Percentiles rank a stretch among this genome's conserved stretches.
phyloP scores from a whole-genome alignment of 2,888 invertebrate genomes.

The Chloroclystis v-ata region DNA sequence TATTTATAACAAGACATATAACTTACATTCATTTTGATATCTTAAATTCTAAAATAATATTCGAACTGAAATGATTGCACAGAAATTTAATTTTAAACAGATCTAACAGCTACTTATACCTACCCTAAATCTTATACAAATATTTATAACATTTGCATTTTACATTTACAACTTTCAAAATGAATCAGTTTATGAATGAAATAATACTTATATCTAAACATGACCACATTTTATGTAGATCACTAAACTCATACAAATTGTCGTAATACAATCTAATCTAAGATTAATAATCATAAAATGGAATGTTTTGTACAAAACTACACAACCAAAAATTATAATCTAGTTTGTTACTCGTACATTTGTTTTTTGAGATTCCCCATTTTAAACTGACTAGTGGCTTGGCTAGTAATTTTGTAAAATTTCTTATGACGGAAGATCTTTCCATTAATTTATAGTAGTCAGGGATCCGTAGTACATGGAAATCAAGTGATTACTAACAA shows the following conservation, averaged over 20 bases:
- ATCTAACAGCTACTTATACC: conserved; percentile 15
- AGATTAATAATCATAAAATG: conserved; percentile 1
- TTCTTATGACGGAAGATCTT: too few species aligned
- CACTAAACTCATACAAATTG: not conserved
- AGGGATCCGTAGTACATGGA: too few species aligned
- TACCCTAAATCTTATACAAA: conserved; percentile 8
- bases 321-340: conserved; percentile 34
- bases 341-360: conserved; percentile 20
- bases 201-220: conserved; percentile 3
- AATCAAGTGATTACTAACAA: too few species aligned
- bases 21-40: too few species aligned
- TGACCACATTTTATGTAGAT: conserved; percentile 18
- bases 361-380: conserved; percentile 33
- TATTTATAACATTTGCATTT: conserved; percentile 20
- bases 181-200: conserved; percentile 10
- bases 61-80: conserved; percentile 23
- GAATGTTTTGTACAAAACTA: conserved; percentile 34
- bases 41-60: not conserved
- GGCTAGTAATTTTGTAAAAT: conserved; percentile 11
- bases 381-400: conserved; percentile 45
- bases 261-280: not conserved
- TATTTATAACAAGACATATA: too few species aligned
- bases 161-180: conserved; percentile 11
- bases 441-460: too few species aligned
- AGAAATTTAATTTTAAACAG: conserved; percentile 16